Percentiles rank a stretch among this genome's conserved stretches.
Conservation (phyloP, 2,797 vertebrate species). For the Falco berigora region DNA sequence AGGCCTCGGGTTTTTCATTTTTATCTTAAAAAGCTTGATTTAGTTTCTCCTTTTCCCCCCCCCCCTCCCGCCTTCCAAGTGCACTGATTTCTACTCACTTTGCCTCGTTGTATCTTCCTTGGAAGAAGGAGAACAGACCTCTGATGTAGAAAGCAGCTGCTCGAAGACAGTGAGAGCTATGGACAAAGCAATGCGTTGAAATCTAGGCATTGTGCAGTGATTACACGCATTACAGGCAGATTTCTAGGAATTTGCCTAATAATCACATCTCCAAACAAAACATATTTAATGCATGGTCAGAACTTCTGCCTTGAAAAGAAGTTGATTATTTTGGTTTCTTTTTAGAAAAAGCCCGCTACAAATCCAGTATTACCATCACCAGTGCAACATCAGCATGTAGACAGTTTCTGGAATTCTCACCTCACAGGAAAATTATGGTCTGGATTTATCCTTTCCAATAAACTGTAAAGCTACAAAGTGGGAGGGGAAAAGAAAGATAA, state of each 20-base stretch:
- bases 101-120: constrained; percentile 97
- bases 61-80: accelerated
- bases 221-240: accelerated
- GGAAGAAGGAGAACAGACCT: constrained; percentile 97
- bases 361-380: neutral
- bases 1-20: neutral
- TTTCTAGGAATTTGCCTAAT: neutral
- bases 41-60: no score
- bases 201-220: neutral
- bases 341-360: neutral
- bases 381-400: neutral
- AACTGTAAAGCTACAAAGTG: constrained; percentile 84
- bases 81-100: constrained; percentile 78
- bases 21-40: neutral
- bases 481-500: neutral
- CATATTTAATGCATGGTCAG: accelerated
- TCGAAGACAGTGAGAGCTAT: constrained; percentile 92
- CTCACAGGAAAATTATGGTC: constrained; percentile 98
- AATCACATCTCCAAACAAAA: neutral
- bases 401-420: constrained; percentile 65
- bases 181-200: neutral
- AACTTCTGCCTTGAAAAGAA: neutral
- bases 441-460: constrained; percentile 96
- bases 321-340: neutral
- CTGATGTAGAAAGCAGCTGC: constrained; percentile 97